Evolutionary conservation across 1,140 invertebrate species (phyloP), one percentile per base, ranked within the genome.

Genomic region (Drosophila sturtevanti): DNA sequence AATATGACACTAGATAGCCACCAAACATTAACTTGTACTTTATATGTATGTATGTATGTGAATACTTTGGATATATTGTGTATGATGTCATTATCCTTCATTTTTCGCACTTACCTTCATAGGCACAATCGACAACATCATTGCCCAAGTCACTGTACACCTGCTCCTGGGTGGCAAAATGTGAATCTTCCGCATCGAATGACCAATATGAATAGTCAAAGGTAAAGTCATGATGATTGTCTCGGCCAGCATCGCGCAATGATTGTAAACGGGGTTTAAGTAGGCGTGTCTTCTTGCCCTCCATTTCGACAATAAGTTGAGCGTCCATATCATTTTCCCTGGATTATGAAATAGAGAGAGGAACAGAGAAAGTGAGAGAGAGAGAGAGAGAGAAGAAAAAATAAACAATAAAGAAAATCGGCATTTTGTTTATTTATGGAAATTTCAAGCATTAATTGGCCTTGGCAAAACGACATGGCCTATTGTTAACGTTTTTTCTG

Each of bases 181-280:
- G 94, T 3, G 91, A 87, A 84, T 97, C 96, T 22, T 92, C 92
- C 22, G 93, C 85, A 81, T 96, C 94, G 87, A 94, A 96, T 31
- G 97, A 98, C 97, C 97, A 98, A 90, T 98, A 98, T 0, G 97
- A 98, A 89, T 97, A 96, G 93, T 98, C 97, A 92, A 98, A 98
- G 22, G 97, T 98, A 89, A 98, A 98, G 89, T 98, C 96, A 92
- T 98, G 97, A 91, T 95, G 95, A 85, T 95, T 94, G 77, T 95
- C 95, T 51, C 94, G 93, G 22, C 93, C 93, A 78, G 92, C 82
- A 91, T 92, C 93, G 52, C 91, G 91, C 92, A 92, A 68, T 62
- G 91, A 90, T 68, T 91, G 82, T 12, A 89, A 31, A 94, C 97
- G 97, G 54, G 94, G 94, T 89, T 96, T 97, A 27, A 94, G 93